phyloP scores from a whole-genome alignment of 2,888 invertebrate genomes.

The Mactromeris polynyma region DNA sequence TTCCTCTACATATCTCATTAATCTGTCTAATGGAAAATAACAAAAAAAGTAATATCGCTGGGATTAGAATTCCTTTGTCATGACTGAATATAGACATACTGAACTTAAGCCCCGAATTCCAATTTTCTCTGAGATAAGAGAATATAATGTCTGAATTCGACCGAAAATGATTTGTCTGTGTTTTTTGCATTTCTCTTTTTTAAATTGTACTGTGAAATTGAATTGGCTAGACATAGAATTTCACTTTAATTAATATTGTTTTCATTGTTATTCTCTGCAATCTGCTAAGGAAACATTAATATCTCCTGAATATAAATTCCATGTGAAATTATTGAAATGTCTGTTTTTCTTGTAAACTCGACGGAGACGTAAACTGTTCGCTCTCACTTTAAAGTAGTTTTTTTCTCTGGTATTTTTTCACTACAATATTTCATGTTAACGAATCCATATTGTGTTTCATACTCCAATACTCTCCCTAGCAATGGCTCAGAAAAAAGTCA shows the following conservation, averaged over 20 bases:
- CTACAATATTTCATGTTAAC: too few relatives aligned
- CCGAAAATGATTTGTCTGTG: background rate
- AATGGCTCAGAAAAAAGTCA: too few relatives aligned
- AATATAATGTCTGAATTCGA: background rate
- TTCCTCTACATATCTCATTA: background rate
- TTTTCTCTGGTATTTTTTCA: too few relatives aligned
- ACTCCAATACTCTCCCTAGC: too few relatives aligned
- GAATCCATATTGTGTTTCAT: too few relatives aligned
- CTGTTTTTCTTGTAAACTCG: too few relatives aligned
- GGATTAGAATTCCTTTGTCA: background rate
- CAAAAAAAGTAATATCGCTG: background rate
- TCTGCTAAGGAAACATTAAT: background rate
- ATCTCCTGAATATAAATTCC: background rate
- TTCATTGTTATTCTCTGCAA: background rate
- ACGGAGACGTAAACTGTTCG: too few relatives aligned
- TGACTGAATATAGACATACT: background rate
- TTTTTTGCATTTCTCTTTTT: background rate
- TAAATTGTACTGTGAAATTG: background rate
- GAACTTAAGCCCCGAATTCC: background rate
- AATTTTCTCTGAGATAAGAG: background rate
- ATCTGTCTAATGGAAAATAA: background rate
- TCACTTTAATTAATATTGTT: background rate
- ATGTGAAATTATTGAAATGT: background rate
- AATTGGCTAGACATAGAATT: background rate
- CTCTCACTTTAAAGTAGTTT: too few relatives aligned